These are phyloP conservation scores for Trichonephila clavata DNA, from an alignment of 1,140 invertebrate species.

Conservation along the genomic window DNA sequence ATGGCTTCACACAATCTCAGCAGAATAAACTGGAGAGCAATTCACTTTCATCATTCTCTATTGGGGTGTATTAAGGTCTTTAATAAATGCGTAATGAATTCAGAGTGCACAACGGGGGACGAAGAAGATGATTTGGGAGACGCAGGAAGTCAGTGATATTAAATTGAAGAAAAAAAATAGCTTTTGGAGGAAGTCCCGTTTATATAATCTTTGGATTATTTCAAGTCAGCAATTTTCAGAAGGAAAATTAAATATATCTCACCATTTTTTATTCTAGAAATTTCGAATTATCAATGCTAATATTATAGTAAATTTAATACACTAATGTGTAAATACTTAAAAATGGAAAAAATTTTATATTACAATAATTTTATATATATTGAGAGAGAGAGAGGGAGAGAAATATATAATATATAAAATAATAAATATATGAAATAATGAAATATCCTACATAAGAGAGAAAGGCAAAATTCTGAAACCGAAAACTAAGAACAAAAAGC, in stretches of 20 bases:
- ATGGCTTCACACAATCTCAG: not conserved
- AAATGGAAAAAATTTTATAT: too few relatives aligned
- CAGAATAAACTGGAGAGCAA: not conserved
- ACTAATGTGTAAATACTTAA: too few relatives aligned
- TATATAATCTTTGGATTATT: not conserved
- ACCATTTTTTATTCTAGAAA: not conserved
- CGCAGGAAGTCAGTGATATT: too few relatives aligned
- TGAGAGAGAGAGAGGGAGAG: too few relatives aligned
- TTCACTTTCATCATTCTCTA: not conserved
- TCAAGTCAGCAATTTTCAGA: not conserved
- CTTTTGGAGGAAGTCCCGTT: not conserved
- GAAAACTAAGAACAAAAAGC: too few relatives aligned
- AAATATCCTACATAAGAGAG: too few relatives aligned
- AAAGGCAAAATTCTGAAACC: too few relatives aligned
- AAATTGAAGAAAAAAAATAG: not conserved
- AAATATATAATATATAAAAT: too few relatives aligned
- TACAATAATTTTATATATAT: too few relatives aligned
- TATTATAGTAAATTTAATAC: too few relatives aligned
- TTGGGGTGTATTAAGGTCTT: not conserved
- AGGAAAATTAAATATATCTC: not conserved
- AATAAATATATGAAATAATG: too few relatives aligned
- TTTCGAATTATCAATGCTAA: not conserved
- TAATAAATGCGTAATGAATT: slow-evolving; percentile 27
- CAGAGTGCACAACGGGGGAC: not conserved
- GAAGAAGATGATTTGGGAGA: not conserved